Conservation (phyloP, 2,113 vertebrate species). For the Vulpes lagopus region DNA sequence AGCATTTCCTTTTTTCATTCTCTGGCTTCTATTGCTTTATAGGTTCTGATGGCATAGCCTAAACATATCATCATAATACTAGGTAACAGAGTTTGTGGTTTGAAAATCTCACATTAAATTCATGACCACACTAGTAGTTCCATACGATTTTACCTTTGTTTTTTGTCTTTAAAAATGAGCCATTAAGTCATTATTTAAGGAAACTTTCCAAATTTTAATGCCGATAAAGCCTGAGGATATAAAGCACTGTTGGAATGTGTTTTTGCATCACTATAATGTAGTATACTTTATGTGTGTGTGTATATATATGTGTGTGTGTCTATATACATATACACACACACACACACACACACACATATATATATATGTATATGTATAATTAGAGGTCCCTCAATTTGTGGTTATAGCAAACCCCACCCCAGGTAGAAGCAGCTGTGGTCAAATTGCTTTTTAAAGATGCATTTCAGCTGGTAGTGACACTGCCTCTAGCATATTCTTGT, state of each 20-base stretch:
- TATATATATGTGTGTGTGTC: too few species aligned
- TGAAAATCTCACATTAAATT: background rate
- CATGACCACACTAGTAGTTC: background rate
- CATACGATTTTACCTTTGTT: background rate
- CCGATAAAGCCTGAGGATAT: background rate
- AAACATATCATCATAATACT: background rate
- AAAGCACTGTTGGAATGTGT: background rate
- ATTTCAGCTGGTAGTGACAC: background rate
- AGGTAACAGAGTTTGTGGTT: background rate
- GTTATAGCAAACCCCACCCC: background rate
- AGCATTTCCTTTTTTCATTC: conserved; percentile 52
- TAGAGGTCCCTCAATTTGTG: background rate
- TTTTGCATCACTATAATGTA: conserved; percentile 4
- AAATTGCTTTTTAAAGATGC: background rate
- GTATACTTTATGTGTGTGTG: background rate
- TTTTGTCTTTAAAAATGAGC: background rate
- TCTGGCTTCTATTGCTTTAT: conserved; percentile 58
- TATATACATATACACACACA: too few species aligned
- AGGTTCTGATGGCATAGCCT: conserved; percentile 59
- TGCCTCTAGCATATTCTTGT: background rate
- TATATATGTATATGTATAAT: too few species aligned
- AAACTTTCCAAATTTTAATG: conserved; percentile 31
- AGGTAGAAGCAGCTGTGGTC: background rate
- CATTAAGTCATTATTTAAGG: background rate
- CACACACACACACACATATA: too few species aligned